A percentile compares a stretch with the other conserved stretches of the same genome.
phyloP scores from a whole-genome alignment of 2,888 invertebrate species.

The Gandaritis pyraliata region DNA sequence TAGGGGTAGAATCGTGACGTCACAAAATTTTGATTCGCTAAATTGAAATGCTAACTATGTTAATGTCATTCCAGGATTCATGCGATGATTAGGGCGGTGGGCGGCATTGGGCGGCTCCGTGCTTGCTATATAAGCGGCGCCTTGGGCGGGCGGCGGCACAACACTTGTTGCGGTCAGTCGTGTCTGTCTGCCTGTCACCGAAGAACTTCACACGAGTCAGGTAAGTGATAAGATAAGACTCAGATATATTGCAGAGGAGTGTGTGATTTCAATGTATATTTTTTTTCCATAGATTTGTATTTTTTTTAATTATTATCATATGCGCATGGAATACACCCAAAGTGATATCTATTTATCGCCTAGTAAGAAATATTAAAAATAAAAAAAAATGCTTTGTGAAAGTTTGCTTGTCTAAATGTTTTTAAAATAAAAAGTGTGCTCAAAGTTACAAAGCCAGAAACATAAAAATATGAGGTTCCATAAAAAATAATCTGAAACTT shows the following conservation, averaged over 20 bases:
- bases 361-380: too few relatives aligned
- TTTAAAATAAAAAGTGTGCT: too few relatives aligned
- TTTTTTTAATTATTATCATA: background rate
- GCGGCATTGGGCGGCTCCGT: constrained; percentile 65
- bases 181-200: constrained; percentile 44
- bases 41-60: constrained; percentile 77
- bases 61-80: constrained; percentile 66
- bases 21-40: constrained; percentile 62
- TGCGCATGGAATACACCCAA: too few relatives aligned
- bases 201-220: constrained; percentile 60
- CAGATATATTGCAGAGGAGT: background rate
- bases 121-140: constrained; percentile 70
- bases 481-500: too few relatives aligned
- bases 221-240: constrained; percentile 57
- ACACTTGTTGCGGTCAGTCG: constrained; percentile 74
- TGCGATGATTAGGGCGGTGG: constrained; percentile 70
- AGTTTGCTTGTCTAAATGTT: too few relatives aligned
- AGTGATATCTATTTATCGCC: too few relatives aligned
- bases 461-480: too few relatives aligned
- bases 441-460: too few relatives aligned
- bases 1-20: constrained; percentile 31
- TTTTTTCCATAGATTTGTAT: background rate
- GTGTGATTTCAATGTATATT: background rate
- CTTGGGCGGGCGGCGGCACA: constrained; percentile 70
- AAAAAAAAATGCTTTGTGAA: too few relatives aligned